A percentile compares a stretch with the other conserved stretches of the same genome.
Evolutionary conservation across 1,140 invertebrate genomes (phyloP).

Genomic region (Heterodera carotae): DNA sequence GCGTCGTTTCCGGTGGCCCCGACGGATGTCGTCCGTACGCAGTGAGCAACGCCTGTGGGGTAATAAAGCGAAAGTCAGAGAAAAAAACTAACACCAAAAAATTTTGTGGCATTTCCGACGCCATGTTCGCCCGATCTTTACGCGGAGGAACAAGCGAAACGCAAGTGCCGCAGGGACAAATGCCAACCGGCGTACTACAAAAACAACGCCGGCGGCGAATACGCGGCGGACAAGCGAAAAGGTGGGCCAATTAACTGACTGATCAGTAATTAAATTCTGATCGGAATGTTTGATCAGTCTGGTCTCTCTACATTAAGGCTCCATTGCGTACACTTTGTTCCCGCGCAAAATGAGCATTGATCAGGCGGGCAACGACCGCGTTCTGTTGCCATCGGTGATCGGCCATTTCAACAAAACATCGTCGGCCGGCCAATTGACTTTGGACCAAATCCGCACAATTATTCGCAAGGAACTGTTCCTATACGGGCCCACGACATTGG

Average conservation of each 20-base stretch:
- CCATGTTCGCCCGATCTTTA: conserved; percentile 61
- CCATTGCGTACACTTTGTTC: conserved; percentile 63
- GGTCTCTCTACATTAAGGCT: conserved; percentile 48
- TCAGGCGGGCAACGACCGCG: conserved; percentile 52
- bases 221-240: conserved; percentile 61
- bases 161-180: conserved; percentile 48
- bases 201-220: conserved; percentile 54
- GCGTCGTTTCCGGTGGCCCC: conserved; percentile 62
- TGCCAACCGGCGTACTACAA: conserved; percentile 62
- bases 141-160: conserved; percentile 50
- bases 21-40: conserved; percentile 63
- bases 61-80: background rate
- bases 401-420: conserved; percentile 58
- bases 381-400: conserved; percentile 54
- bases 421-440: conserved; percentile 7
- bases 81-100: background rate
- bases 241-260: conserved; percentile 35
- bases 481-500: conserved; percentile 62
- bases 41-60: conserved; percentile 51
- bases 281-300: background rate
- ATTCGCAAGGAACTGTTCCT: conserved; percentile 62
- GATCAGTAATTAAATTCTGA: background rate
- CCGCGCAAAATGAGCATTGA: conserved; percentile 63
- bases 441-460: conserved; percentile 47
- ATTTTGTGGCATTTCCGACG: conserved; percentile 29